Percentiles rank a stretch among this genome's conserved stretches.
Evolutionary conservation across 2,113 vertebrate genomes (phyloP).

Genomic region (Prionailurus viverrinus): DNA sequence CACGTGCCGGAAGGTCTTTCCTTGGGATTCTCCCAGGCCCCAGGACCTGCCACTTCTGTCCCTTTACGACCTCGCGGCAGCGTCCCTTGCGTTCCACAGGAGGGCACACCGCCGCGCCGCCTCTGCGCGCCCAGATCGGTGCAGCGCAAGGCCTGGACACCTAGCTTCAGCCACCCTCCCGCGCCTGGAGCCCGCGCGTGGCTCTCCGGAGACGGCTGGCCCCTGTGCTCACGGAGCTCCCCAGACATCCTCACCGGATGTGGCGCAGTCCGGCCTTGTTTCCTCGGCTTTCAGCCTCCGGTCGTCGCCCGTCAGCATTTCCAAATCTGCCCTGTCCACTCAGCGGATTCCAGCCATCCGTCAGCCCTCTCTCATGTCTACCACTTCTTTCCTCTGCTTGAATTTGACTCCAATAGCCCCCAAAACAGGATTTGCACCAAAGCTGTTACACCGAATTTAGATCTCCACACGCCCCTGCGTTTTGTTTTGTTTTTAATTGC

Average conservation of each 20-base stretch:
- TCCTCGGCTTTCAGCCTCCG: background rate
- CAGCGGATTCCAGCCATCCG: background rate
- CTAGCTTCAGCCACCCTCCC: too few relatives aligned
- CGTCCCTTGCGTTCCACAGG: constrained; percentile 65
- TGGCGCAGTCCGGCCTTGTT: background rate
- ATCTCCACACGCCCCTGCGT: constrained; percentile 68
- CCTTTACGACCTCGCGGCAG: background rate
- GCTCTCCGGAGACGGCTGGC: background rate
- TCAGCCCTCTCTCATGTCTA: constrained; percentile 54
- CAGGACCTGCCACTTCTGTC: background rate
- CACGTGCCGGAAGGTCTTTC: background rate
- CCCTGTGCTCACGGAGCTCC: background rate
- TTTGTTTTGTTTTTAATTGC: constrained; percentile 77
- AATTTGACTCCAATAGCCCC: constrained; percentile 75
- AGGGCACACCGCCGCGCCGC: constrained; percentile 67
- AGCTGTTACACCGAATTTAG: constrained; percentile 77
- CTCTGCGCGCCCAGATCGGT: constrained; percentile 49
- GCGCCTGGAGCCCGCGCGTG: background rate
- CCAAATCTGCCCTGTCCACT: constrained; percentile 34
- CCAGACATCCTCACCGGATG: constrained; percentile 42
- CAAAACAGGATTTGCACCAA: constrained; percentile 68
- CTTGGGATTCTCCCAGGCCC: background rate
- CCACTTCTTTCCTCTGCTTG: constrained; percentile 67
- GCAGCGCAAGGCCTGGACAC: background rate
- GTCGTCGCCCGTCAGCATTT: background rate